Base-by-base conservation (phyloP, 2,888 invertebrate genomes). In the Agrenia bidenticulata region DNA sequence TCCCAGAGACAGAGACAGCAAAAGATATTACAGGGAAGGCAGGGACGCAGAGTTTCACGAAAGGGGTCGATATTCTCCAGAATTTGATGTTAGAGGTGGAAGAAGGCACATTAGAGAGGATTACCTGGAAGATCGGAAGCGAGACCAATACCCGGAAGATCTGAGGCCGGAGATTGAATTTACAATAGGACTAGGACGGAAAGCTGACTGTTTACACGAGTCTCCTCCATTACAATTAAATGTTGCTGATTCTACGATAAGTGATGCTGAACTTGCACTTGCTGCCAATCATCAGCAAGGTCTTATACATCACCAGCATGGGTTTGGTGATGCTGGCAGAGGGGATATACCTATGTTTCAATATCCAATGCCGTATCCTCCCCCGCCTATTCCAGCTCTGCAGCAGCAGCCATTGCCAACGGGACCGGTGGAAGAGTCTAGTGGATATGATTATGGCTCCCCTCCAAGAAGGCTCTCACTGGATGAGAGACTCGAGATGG, bases 401-500 rank as follows among this genome's bases (percentile, higher is more conserved):
- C 42, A 27, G n/a, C 57, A 58, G 15, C 24, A 9, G 5, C 11
- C 2, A 11, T 7, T 24, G 11, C 51, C 51, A 13, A 23, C 21
- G 21, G 56, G 23, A 26, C 4, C 26, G 9, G 37, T 15, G 11
- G 15, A 42, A n/a, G 26, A 13, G 15, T 51, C 19, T 59, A 63
- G 9, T 42, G 67, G 51, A 61, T 60, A 63, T 24, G 64, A 51
- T 17, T 51, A 66, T 32, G 42, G 55, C 4, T 73, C 74, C 45
- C 85, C 85, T 0, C 85, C 85, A 0, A 85, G 84, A 77, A 79
- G 86, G 61, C 78, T 84, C 15, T 84, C 86, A 0, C 79, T 86
- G 9, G 86, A 86, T 67, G 85, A 85, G 72, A 79, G 86, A 77
- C 81, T 86, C 65, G 85, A 84, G 77, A 80, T 84, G 63, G 86